Conservation (phyloP, 1,140 invertebrate species). For the Aphaenogaster rudis region DNA sequence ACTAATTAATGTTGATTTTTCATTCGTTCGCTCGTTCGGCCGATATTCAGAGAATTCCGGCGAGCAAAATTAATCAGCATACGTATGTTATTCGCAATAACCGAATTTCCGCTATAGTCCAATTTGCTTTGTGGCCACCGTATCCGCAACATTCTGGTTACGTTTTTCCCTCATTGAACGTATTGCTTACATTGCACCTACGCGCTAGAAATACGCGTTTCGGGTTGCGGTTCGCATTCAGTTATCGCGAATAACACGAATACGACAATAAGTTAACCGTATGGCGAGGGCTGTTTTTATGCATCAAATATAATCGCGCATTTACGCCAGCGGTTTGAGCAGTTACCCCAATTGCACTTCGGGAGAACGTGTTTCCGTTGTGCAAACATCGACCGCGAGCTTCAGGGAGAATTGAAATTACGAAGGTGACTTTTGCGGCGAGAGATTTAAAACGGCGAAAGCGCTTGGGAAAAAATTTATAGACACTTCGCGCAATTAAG, state of each 20-base stretch:
- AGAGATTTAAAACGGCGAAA: conserved; percentile 26
- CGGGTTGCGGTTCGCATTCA: conserved; percentile 5
- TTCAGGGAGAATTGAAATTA: conserved; percentile 27
- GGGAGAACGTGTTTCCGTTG: not conserved
- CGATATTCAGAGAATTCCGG: not conserved
- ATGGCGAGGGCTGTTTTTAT: not conserved
- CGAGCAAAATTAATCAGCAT: conserved; percentile 41
- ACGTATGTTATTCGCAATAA: conserved; percentile 23
- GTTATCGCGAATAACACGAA: conserved; percentile 14
- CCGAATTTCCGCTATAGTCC: conserved; percentile 4
- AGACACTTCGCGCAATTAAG: conserved; percentile 56
- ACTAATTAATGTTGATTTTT: not conserved
- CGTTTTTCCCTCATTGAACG: conserved; percentile 13
- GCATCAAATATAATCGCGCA: not conserved
- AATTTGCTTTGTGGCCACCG: conserved; percentile 41
- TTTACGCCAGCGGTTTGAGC: not conserved
- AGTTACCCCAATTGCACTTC: not conserved
- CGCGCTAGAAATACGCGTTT: not conserved
- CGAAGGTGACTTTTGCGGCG: not conserved
- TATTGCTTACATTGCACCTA: not conserved
- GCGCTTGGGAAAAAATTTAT: conserved; percentile 32
- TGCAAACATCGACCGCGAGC: not conserved
- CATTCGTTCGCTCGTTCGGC: not conserved
- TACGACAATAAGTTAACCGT: not conserved
- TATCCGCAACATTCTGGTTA: not conserved